Base-by-base conservation (phyloP, 2,888 invertebrate genomes). In the Xiphydria camelus region DNA sequence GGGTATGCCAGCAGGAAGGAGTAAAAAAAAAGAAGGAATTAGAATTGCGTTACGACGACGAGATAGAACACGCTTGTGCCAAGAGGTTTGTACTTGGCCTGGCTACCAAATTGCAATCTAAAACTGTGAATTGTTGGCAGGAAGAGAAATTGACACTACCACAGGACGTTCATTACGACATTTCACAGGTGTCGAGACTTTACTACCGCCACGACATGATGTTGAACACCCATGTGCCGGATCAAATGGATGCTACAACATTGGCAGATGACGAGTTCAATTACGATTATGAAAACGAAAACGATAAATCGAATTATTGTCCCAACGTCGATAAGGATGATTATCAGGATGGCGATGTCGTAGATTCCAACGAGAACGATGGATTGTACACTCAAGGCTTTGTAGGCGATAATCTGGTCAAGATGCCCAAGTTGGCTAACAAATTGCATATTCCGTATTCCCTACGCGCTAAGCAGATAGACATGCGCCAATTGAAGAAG, bases 401-500 rank as follows among this genome's bases (percentile, higher is more conserved):
- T 55, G 76, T 76, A 21, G 79, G 80, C 1, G 77, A 79, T 3
- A 81, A 87, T 62, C 80, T 87, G 71, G 79, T 88, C 6, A 83
- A 84, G 32, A 83, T 84, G 2, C 89, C 89, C 0, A 82, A 82
- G 48, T 82, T 82, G 75, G 83, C 83, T 56, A 59, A 51, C 4
- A 87, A 87, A 76, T 83, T 86, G 34, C 82, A 86, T 62, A 87
- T 94, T 49, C 83, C 85, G 0, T 93, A 90, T 72, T 89, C 92
- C 4, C 84, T 86, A 75, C 82, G 86, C 42, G 90, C 94, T 4
- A 94, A 94, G 68, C 89, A 87, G 46, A 84, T 94, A 29, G 91
- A 94, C 65, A 92, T 94, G 84, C 88, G 87, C 62, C 86, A 84
- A 66, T 74, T 94, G 32, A 94, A 94, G 69, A 77, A 79, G n/a